phyloP scores from a whole-genome alignment of 2,888 invertebrate genomes.

The Penaeus monodon region DNA sequence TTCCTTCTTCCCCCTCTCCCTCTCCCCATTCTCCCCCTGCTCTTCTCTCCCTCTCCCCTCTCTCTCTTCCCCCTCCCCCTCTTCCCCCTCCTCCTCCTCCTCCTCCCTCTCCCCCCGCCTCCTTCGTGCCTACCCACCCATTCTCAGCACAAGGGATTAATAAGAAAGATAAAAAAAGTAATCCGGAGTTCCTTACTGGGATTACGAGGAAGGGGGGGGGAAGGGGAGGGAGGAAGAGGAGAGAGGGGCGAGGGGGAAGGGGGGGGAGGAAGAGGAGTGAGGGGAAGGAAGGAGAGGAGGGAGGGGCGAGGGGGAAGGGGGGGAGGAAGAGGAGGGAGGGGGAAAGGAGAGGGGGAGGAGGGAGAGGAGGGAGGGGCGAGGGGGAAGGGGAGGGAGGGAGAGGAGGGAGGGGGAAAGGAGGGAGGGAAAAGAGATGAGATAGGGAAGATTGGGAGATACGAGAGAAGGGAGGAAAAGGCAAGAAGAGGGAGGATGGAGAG shows the following conservation, averaged over 20 bases:
- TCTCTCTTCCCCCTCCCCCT: neutral
- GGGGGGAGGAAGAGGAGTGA: no score
- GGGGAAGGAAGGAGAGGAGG: no score
- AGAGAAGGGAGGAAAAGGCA: no score
- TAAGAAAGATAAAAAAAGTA: neutral
- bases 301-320: neutral
- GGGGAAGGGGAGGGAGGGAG: neutral
- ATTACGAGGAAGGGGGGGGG: neutral
- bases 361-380: neutral
- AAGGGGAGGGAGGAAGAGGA: neutral
- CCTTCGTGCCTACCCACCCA: neutral
- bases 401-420: neutral
- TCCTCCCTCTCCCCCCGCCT: neutral
- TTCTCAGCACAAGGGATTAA: neutral
- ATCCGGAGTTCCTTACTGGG: neutral
- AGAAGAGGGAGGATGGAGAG: no score
- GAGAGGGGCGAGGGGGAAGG: neutral
- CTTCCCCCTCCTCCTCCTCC: neutral
- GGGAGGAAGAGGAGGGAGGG: neutral
- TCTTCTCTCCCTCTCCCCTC: neutral
- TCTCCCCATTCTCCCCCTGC: no score
- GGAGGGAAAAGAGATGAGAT: no score
- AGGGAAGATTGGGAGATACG: no score
- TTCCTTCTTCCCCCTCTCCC: no score
- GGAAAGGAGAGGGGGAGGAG: neutral